A percentile compares a stretch with the other conserved stretches of the same genome.
Conservation (phyloP, 1,140 invertebrate genomes). For the Samia ricini region DNA sequence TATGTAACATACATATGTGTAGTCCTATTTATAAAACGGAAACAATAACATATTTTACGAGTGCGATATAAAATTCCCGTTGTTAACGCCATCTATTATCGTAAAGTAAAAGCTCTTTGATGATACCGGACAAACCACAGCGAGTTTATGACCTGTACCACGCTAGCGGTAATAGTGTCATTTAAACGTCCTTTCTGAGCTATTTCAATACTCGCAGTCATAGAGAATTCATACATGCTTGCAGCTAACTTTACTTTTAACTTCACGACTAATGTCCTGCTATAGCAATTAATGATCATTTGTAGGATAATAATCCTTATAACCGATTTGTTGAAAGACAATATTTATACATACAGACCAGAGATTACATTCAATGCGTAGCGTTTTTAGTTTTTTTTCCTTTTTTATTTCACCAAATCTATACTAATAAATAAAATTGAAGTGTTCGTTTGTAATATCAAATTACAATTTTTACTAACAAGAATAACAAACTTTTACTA, state of each 20-base stretch:
- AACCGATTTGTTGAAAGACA: too few species aligned
- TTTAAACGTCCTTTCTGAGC: neutral
- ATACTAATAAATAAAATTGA: too few species aligned
- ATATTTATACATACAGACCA: too few species aligned
- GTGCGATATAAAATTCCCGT: neutral
- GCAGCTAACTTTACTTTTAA: too few species aligned
- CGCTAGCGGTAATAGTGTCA: neutral
- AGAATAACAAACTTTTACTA: too few species aligned
- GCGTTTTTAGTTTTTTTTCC: too few species aligned
- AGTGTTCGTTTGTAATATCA: too few species aligned
- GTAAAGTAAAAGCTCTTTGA: neutral
- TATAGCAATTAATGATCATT: neutral
- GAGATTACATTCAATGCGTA: too few species aligned
- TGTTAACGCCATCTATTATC: neutral
- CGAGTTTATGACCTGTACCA: slow-evolving; percentile 5
- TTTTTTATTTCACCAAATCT: too few species aligned
- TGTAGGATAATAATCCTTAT: neutral
- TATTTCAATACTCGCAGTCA: slow-evolving; percentile 8
- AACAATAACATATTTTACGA: neutral
- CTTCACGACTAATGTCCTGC: slow-evolving; percentile 14
- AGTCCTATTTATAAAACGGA: neutral
- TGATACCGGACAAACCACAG: neutral
- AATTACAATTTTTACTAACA: too few species aligned
- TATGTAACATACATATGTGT: too few species aligned
- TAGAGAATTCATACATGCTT: too few species aligned